Base-by-base conservation (phyloP, 1,140 invertebrate genomes). In the Caenorhabditis brenneri region DNA sequence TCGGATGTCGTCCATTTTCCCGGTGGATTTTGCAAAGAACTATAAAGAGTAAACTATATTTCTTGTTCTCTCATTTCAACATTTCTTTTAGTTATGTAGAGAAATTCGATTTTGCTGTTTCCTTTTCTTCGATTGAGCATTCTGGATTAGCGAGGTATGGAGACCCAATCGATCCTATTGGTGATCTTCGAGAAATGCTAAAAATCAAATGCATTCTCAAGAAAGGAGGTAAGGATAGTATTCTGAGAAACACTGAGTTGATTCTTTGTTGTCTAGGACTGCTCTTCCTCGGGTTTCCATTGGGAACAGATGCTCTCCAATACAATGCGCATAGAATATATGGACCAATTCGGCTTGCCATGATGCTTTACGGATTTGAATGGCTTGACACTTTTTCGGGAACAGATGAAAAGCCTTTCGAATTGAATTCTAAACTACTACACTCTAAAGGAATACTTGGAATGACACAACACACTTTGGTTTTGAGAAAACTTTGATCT, bases 151-250 rank as follows among this genome's bases (percentile, higher is more conserved):
- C 46, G 7, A n/a, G 81, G 15, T 82, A 69, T 48, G 81, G 81
- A 33, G 81, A 82, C 48, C 49, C 81, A 22, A 27, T 65, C 9
- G 81, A 82, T 53, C 81, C 81, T 0, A 69, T 82, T 24, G 81
- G 81, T 42, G 81, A 82, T 22, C 0, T 82, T n/a, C 46, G 49
- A 82, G 81, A 82, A 74, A 39, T 53, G 42, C 10, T 51, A n/a
- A 83, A 83, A 65, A 58, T 83, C 2, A 42, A 53, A 29, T 83
- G 81, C 33, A 83, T 78, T 58, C 65, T 83, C 2, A 83, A 81
- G 31, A 81, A 53, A 58, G 79, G 48, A 60, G 46, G 46, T 79
- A 39, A 39, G 46, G 15, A 2, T 9, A 27, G 6, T 6, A 1
- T 15, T n/a, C 0, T 3, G 5, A 6, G 39, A 12, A 19, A 6